Base-by-base conservation (phyloP, 64 coral and sea anemone species). In the Stichodactyla mertensii region DNA sequence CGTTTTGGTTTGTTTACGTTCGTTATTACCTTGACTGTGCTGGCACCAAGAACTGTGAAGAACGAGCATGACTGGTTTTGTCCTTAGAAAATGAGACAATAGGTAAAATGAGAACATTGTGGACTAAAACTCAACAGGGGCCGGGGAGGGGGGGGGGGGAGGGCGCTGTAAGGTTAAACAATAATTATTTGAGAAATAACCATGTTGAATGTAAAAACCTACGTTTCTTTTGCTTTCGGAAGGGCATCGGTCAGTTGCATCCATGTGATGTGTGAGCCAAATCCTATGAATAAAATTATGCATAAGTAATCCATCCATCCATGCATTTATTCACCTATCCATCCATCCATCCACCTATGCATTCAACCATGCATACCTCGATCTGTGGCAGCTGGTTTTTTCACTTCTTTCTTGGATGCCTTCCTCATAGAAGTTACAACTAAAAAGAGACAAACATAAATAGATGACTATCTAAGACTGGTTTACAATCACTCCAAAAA, bases 31-130 rank as follows among this genome's bases (percentile, higher is more conserved):
- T 90, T 94, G 92, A 86, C 92, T 98, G 31, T 94, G 77, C 54
- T 98, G 95, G 67, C 95, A 98, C 95, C 95, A 98, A 16, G 92
- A 94, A 77, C 74, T 77, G 88, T 98, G 95, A 10, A 98, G 78
- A 16, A 98, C 80, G 54, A 98, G 70, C 92, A 98, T 94, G 22
- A 98, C 66, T 7, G 95, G 92, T 23, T 94, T 98, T 19, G 90
- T 82, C 3, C 95, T 98, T 64, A 69, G 61, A 24, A 87, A 85
- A 16, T 78, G 79, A 79, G 11, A 24, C 6, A 66, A 22, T 6
- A 19, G 61, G 13, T 64, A 18, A n/a, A 12, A 59, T 59, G 0
- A n/a, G 22, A n/a, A 66, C 3, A 61, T 5, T 20, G 6, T 66
- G 16, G 22, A 6, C 61, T 64, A 19, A 16, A 64, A 58, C 36